Conservation (phyloP, 2,888 invertebrate species). For the Drosophila hawaiiensis region DNA sequence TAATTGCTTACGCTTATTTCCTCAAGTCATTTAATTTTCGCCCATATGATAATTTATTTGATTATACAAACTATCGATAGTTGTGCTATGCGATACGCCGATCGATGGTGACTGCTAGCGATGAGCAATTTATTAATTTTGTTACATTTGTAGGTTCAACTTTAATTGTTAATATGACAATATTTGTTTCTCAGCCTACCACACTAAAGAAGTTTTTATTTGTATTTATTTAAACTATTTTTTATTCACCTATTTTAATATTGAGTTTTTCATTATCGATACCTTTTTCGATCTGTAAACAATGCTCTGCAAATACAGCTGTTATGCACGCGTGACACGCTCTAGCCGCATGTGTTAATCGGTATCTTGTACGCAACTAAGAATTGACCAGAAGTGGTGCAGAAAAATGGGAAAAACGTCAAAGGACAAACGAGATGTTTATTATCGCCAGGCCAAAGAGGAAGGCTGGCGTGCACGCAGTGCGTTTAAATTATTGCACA, state of each 20-base stretch:
- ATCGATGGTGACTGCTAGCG: not conserved
- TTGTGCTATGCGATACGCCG: not conserved
- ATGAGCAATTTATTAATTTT: not conserved
- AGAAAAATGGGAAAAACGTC: constrained; percentile 96
- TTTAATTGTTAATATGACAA: not conserved
- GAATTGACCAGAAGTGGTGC: too few species aligned
- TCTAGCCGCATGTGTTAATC: not conserved
- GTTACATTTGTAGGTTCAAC: too few species aligned
- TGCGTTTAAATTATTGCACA: constrained; percentile 98
- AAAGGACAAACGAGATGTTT: constrained; percentile 99
- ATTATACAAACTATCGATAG: constrained; percentile 34
- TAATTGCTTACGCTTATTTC: constrained; percentile 33
- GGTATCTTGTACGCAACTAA: not conserved
- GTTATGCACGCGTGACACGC: not conserved
- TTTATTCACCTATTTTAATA: not conserved
- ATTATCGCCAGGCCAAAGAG: constrained; percentile 98
- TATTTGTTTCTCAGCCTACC: not conserved
- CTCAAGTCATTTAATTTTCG: constrained; percentile 44
- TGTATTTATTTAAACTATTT: not conserved
- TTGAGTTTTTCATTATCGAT: not conserved
- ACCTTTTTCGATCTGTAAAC: not conserved
- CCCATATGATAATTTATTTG: constrained; percentile 45
- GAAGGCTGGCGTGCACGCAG: constrained; percentile 99
- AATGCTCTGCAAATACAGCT: not conserved
- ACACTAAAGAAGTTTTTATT: not conserved